Evolutionary conservation across 2,888 invertebrate genomes (phyloP), one percentile per base, ranked within the genome.

Genomic region (Catocala nupta): DNA sequence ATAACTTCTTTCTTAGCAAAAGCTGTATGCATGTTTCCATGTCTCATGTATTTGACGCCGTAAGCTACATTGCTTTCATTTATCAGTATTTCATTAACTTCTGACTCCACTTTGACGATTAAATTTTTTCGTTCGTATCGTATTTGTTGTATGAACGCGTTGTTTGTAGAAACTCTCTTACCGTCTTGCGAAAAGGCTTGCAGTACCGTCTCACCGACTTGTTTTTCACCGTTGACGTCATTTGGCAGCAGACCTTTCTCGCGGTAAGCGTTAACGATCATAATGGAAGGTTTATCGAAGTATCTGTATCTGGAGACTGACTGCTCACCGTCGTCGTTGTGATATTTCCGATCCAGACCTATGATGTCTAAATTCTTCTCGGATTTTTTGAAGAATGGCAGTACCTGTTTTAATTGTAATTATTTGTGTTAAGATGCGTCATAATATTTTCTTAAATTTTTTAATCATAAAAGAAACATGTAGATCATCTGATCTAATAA

Each of bases 91-190:
- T 95, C 89, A 0, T 89, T 87, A 0, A 93, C 96, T 76, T 95
- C 94, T 0, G 95, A 90, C 48, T 94, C 86, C 0, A 94, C 90
- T 78, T 88, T 86, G 0, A 96, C 88, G 0, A 78, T 86, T 5
- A 96, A 84, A 75, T 95, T 95, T 5, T 95, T 80, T 48, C 90
- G 73, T 62, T 79, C 94, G 45, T 93, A 84, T 36, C 96, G 88
- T 25, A 96, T 95, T 0, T 96, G 96, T 65, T 95, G 87, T 11
- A 96, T 95, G 77, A 95, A 96, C 0, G 96, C 96, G 0, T 85
- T 90, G 78, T 96, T 96, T 0, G 96, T 93, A 9, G 96, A 96
- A 11, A 93, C 89, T 60, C 96, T 90, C 71, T 88, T 83, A 0
- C 96, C 96, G 65, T 95, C 86, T 42, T 90, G 82, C 0, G 94